phyloP scores from a whole-genome alignment of 2,797 vertebrate species.

The Catostomus latipinnis region DNA sequence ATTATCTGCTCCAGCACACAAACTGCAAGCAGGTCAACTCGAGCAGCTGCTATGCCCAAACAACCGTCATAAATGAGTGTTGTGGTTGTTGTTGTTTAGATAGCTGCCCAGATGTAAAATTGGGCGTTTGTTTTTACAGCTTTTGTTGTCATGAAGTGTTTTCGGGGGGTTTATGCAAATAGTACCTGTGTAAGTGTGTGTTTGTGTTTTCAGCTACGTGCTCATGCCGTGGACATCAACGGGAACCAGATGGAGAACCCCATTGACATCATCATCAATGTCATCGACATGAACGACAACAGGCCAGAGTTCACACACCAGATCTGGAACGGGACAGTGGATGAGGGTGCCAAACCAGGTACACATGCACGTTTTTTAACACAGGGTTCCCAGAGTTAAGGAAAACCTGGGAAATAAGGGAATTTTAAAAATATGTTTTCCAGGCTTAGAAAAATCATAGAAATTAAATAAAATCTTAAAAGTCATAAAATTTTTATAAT shows the following conservation, averaged over 20 bases:
- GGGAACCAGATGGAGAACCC: constrained; percentile 99
- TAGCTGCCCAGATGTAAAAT: background rate
- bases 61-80: background rate
- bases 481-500: too few relatives aligned
- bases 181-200: constrained; percentile 38
- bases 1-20: constrained; percentile 19
- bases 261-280: constrained; percentile 98
- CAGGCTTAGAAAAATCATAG: too few relatives aligned
- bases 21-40: constrained; percentile 5
- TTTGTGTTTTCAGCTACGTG: constrained; percentile 82
- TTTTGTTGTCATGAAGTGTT: background rate
- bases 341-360: constrained; percentile 96
- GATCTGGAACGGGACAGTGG: constrained; percentile 94
- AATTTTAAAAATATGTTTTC: too few relatives aligned
- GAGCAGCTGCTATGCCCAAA: background rate
- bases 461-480: too few relatives aligned
- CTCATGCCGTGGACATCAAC: constrained; percentile 95
- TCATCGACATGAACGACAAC: constrained; percentile 98
- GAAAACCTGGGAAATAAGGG: too few relatives aligned
- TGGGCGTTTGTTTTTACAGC: background rate
- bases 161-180: background rate
- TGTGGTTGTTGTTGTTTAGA: background rate
- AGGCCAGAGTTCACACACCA: constrained; percentile 93
- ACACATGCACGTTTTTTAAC: constrained; percentile 30
- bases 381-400: background rate